Base-by-base conservation (phyloP, 30 jellyfish, hydroid and myxozoan genomes). In the Cassiopea xamachana region DNA sequence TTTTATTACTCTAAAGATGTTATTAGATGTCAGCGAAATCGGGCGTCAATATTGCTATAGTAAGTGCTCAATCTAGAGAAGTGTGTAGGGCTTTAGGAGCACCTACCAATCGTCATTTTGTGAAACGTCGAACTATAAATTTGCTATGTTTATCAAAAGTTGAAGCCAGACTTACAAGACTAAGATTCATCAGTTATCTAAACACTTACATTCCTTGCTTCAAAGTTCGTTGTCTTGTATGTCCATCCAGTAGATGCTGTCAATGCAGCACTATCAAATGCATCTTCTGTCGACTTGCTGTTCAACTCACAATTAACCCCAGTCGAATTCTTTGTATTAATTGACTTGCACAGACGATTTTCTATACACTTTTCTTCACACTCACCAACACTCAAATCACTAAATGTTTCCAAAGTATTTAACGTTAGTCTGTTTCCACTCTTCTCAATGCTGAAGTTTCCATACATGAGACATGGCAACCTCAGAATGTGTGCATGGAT, bases 401-500 rank as follows among this genome's bases (percentile, higher is more conserved):
- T 55, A 14, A 82, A 61, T 1, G 82, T 43, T 43, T 47, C 50
- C 73, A 82, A 48, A 18, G 51, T 72, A 71, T 69, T 49, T 8
- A 82, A 82, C 7, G 69, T 18, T 2, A 82, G 82, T 7, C 15
- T 67, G 73, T 7, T 12, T 4, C 60, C 90, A 1, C 10, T 46
- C 2, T 68, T 69, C 73, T 2, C 71, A n/a, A 82, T 67, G 82
- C 83, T 69, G 73, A 82, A 82, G 69, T 82, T 82, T 62, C 90
- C 90, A 82, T 82, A 82, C 48, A 12, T 69, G 72, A 39, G 7
- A 74, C 90, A 82, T 5, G 90, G 90, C 71, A 71, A 50, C 73
- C 90, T 69, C 17, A 82, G 46, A 47, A 80, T 80, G 62, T 60
- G 68, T 16, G 77, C 89, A 18, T 45, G 69, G 84, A 46, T 46